Evolutionary conservation across 2,113 vertebrate species (phyloP), one percentile per base, ranked within the genome.

Genomic region (Oceanites oceanicus): DNA sequence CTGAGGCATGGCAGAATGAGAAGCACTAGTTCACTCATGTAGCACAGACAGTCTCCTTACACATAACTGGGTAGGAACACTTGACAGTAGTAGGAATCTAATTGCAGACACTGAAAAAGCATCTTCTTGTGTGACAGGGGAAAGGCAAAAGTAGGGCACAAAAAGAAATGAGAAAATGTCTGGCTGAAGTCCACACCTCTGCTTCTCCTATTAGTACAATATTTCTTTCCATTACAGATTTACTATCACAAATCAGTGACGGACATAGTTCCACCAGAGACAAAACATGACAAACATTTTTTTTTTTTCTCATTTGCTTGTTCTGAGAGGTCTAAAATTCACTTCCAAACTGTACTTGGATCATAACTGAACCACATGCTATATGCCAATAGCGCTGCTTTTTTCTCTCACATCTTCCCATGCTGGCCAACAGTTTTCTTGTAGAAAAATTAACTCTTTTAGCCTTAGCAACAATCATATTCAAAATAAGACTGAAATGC

Each of bases 91-190:
- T 32, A 88, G 66, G 34, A 38, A 81, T 55, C 38, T 93, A 80
- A 95, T 59, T 75, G 56, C 68, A 78, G 44, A 19, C 62, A 71
- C 34, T 52, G 73, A 47, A 50, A 77, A 92, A 83, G 2, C 29
- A 74, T 66, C 18, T 80, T 75, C 58, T 70, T 81, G 34, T 36
- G 40, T 75, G 86, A 72, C 40, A 81, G 22, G 10, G 20, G 19
- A 84, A 86, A 93, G 40, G 62, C 26, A 95, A 81, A 92, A 95
- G 82, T 45, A 88, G 47, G 76, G 36, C 65, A 91, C 19, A 94
- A 93, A 73, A 86, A 38, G 17, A 91, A 93, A 94, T 2, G 10
- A 91, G 50, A 88, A 88, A 83, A 90, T 3, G 13, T 32, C 53
- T 90, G 74, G 62, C 58, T 68, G 40, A 88, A 83, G 38, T 70